Conservation (phyloP, 2,113 vertebrate genomes). For the Eonycteris spelaea region DNA sequence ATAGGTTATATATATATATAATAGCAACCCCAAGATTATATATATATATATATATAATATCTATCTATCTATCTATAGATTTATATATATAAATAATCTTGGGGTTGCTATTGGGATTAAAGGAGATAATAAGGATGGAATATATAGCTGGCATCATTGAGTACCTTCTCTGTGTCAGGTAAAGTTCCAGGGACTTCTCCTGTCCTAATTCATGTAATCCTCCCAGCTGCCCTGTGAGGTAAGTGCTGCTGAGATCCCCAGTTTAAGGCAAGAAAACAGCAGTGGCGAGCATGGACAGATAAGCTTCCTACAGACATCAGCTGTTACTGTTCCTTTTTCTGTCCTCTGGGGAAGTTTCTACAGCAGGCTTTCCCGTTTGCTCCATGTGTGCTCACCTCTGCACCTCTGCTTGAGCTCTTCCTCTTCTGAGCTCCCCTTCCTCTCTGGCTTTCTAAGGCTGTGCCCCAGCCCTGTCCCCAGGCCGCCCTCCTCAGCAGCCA, state of each 20-base stretch:
- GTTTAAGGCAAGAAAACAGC: neutral
- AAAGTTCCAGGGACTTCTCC: neutral
- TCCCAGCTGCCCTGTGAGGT: neutral
- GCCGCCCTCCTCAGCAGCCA: neutral
- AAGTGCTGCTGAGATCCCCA: neutral
- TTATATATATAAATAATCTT: too few species aligned
- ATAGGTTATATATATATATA: too few species aligned
- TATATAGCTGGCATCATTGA: neutral
- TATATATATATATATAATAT: too few species aligned
- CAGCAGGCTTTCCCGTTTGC: rapidly evolving
- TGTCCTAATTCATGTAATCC: neutral
- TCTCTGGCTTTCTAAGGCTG: neutral
- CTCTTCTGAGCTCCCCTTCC: neutral
- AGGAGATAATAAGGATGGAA: neutral
- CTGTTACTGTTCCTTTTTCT: neutral
- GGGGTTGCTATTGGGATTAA: neutral
- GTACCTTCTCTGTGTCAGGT: neutral
- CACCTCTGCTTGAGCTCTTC: neutral
- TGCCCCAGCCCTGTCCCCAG: neutral
- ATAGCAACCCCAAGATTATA: too few species aligned
- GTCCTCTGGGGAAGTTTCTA: neutral
- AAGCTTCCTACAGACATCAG: neutral
- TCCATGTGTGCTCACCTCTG: rapidly evolving
- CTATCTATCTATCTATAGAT: too few species aligned
- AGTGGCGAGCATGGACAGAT: neutral